Base-by-base conservation (phyloP, 2,113 vertebrate species). In the Bos javanicus region DNA sequence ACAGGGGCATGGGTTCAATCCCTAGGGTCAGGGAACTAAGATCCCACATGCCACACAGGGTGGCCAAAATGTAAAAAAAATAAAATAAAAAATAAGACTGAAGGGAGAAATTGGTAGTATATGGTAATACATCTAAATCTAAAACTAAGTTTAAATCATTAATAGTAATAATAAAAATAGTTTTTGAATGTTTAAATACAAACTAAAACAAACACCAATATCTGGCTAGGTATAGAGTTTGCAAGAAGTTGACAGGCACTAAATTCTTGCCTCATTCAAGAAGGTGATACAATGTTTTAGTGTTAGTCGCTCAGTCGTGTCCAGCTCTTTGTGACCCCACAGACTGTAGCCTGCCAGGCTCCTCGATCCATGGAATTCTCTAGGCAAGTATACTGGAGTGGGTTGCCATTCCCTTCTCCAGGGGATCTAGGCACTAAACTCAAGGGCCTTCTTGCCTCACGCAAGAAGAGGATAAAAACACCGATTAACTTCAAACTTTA, bases 231-330 rank as follows among this genome's bases (percentile, higher is more conserved):
- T 87, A 39, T 30, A 33, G 26, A 62, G 19, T 82, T 82, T 30
- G 25, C 25, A 67, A 82, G 26, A 95, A 87, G 39, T 87, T 92
- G n/a, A 92, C 81, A 67, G 67, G 74, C 28, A 54, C 33, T 81
- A 14, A 87, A 50, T 39, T 57, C 12, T 81, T 48, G 36, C 39
- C 33, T 87, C 74, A 57, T 33, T 87, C 14, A 80, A 48, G 15
- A 48, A 80, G 26, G n/a, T 3, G n/a, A 39, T 39, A 23, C 0
- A 71, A 21, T 6, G 36, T 39, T 39, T 74, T 25, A 39, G 19
- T 39, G 21, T 74, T 39, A 25, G 21, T 12, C 0, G 0, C 19
- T 74, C 36, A 39, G 36, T 74, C 1, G 0, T 39, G 67, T 39
- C n/a, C 67, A 74, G 2, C 67, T 39, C 10, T 39, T 74, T 74